Evolutionary conservation across 2,113 vertebrate genomes (phyloP).

Genomic region (Potamarius usumacintae): DNA sequence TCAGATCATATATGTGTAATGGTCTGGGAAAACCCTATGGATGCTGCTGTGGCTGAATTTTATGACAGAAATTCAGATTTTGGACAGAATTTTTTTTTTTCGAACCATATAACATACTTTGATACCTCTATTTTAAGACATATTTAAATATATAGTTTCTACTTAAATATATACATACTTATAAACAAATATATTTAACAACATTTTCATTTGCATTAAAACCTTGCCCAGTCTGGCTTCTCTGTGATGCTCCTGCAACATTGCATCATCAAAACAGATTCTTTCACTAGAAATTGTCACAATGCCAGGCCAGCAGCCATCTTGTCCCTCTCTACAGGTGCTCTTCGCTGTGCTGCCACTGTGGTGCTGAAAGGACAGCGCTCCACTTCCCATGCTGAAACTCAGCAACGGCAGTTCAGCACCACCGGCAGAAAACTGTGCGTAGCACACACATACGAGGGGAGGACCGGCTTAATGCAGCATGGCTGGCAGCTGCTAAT

Average conservation of each 20-base stretch:
- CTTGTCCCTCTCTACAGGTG: too few species aligned
- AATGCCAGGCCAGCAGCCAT: too few species aligned
- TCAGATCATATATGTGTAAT: not conserved
- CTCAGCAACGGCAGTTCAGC: too few species aligned
- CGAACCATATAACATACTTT: not conserved
- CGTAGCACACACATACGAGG: too few species aligned
- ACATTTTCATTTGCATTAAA: not conserved
- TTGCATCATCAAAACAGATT: not conserved
- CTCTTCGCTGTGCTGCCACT: too few species aligned
- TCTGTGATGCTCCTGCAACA: not conserved
- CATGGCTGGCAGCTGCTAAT: too few species aligned
- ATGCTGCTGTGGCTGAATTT: not conserved
- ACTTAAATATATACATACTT: not conserved
- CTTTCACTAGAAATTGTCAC: not conserved
- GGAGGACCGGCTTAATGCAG: too few species aligned
- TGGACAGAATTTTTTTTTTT: not conserved
- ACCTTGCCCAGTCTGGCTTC: not conserved
- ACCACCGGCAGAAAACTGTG: too few species aligned
- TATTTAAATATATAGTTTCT: not conserved
- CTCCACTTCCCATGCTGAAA: too few species aligned
- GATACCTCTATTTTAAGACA: not conserved
- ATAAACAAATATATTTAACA: not conserved
- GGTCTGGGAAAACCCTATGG: not conserved
- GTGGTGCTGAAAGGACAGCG: too few species aligned
- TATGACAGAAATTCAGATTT: not conserved